Conservation (phyloP, 2,797 vertebrate genomes). For the Crypturellus tataupa region DNA sequence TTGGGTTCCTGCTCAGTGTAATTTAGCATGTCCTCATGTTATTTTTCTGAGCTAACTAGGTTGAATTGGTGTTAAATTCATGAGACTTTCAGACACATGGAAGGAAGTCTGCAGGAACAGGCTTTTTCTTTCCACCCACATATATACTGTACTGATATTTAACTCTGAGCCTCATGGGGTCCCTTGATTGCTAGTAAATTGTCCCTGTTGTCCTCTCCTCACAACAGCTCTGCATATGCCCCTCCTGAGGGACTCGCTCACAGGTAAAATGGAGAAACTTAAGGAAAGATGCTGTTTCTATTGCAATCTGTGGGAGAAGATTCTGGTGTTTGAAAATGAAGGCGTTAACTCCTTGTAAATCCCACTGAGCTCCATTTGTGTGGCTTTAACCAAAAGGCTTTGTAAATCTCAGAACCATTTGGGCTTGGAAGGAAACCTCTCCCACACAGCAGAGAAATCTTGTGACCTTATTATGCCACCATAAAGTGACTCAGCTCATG, state of each 20-base stretch:
- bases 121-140: neutral
- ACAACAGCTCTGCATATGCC: neutral
- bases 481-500: constrained; percentile 49
- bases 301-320: neutral
- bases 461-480: constrained; percentile 19
- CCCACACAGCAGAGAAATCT: neutral
- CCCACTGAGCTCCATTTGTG: neutral
- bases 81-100: neutral
- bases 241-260: neutral
- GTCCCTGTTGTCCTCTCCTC: rapidly evolving
- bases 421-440: neutral
- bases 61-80: rapidly evolving
- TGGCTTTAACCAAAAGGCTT: neutral
- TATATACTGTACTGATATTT: neutral
- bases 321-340: neutral
- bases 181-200: rapidly evolving
- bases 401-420: neutral
- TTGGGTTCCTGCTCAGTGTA: neutral
- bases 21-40: neutral
- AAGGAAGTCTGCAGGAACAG: neutral
- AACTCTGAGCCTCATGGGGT: neutral
- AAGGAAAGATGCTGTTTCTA: neutral
- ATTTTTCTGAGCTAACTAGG: neutral
- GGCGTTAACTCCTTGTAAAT: neutral
- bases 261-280: neutral